phyloP scores from a whole-genome alignment of 2,797 vertebrate species.

The Syngnathus rostellatus region DNA sequence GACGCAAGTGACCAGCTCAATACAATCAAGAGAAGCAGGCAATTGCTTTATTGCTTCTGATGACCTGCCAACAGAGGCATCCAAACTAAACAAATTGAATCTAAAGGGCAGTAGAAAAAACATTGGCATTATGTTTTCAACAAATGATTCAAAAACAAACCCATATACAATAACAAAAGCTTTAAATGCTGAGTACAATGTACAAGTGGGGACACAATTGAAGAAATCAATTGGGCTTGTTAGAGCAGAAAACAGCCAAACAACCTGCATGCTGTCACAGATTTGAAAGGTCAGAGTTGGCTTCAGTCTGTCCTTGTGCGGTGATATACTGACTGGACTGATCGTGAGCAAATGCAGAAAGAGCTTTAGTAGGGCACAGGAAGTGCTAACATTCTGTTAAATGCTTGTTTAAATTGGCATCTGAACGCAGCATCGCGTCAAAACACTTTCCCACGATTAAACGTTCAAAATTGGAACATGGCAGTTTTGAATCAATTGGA shows the following conservation, averaged over 20 bases:
- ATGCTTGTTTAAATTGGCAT: constrained; percentile 37
- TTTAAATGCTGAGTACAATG: constrained; percentile 47
- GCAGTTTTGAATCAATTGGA: constrained; percentile 40
- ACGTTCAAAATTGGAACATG: constrained; percentile 29
- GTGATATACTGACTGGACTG: constrained; percentile 5
- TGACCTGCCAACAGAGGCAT: constrained; percentile 14
- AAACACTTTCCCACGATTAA: constrained; percentile 14
- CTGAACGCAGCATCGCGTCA: constrained; percentile 15
- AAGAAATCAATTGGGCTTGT: constrained; percentile 46
- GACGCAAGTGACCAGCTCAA: constrained; percentile 40
- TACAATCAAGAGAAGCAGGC: constrained; percentile 42
- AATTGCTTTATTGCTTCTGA: neutral
- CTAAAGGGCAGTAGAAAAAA: constrained; percentile 47
- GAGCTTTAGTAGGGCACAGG: constrained; percentile 7
- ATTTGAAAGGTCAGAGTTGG: constrained; percentile 10
- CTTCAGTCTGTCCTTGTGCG: neutral
- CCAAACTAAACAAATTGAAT: constrained; percentile 18
- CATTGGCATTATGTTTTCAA: constrained; percentile 57
- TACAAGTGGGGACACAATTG: constrained; percentile 48
- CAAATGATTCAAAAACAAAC: constrained; percentile 49
- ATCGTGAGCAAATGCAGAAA: constrained; percentile 11
- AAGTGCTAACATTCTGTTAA: constrained; percentile 33
- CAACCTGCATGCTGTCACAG: constrained; percentile 15
- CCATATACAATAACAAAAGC: constrained; percentile 42
- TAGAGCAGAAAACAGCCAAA: constrained; percentile 28